Conservation (phyloP, 2,797 vertebrate genomes). For the Poecilia picta region DNA sequence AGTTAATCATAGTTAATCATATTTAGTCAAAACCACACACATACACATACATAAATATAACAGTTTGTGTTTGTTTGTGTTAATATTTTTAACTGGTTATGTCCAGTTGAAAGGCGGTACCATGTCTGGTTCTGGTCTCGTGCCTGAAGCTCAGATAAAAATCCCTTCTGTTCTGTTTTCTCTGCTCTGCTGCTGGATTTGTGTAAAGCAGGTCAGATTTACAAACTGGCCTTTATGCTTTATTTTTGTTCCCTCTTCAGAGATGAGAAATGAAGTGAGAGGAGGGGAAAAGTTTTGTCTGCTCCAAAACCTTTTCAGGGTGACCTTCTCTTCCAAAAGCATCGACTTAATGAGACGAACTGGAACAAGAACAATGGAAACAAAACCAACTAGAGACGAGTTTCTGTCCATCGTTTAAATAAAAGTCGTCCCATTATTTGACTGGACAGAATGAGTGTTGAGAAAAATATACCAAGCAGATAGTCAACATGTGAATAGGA, state of each 20-base stretch:
- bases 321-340: not conserved
- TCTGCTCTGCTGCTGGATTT: constrained; percentile 15
- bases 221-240: constrained; percentile 20
- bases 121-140: not conserved
- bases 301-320: not conserved
- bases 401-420: not conserved
- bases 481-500: too few relatives aligned
- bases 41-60: too few relatives aligned
- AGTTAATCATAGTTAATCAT: too few relatives aligned
- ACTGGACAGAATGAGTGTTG: not conserved
- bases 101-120: not conserved
- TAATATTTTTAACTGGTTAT: not conserved
- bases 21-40: too few relatives aligned
- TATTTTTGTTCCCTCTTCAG: constrained; percentile 11
- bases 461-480: not conserved
- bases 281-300: not conserved
- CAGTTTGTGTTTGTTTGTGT: too few relatives aligned
- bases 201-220: constrained; percentile 5
- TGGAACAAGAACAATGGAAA: not conserved
- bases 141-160: too few relatives aligned
- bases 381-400: not conserved
- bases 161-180: not conserved
- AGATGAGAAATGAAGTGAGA: constrained; percentile 15
- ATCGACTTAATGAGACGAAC: not conserved
- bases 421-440: not conserved